Evolutionary conservation across 1,140 invertebrate species (phyloP).

Genomic region (Elysia chlorotica): DNA sequence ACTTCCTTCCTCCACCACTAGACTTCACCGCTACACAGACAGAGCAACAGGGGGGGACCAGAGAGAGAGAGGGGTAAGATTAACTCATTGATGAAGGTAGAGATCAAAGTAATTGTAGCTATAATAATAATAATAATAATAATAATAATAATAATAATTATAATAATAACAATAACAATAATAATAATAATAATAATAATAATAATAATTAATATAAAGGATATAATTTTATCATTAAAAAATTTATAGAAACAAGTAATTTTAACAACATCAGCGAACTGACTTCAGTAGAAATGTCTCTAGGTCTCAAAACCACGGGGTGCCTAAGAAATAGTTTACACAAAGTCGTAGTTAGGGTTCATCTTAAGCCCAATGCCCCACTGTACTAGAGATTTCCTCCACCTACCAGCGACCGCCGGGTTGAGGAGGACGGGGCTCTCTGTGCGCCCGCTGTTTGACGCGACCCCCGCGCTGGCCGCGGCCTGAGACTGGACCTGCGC

Average conservation of each 20-base stretch:
- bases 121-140: background rate
- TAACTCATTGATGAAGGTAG: background rate
- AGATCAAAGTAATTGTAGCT: background rate
- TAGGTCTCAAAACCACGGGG: background rate
- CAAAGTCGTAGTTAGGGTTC: background rate
- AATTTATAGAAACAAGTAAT: background rate
- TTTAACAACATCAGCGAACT: background rate
- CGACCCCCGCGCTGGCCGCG: conserved; percentile 1
- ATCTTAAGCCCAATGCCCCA: background rate
- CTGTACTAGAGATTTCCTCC: background rate
- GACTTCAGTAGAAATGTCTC: background rate
- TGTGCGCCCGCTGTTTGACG: background rate
- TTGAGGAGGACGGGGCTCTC: background rate
- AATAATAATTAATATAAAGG: too few species aligned
- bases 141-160: background rate
- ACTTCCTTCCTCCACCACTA: conserved; percentile 10
- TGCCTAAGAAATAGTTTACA: background rate
- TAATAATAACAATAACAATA: background rate
- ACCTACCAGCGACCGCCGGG: conserved; percentile 6
- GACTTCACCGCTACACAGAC: conserved; percentile 6
- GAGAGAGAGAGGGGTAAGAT: background rate
- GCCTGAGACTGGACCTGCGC: too few species aligned
- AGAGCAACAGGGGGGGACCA: background rate
- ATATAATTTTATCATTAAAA: background rate
- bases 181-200: background rate